Percentiles rank a stretch among this genome's conserved stretches.
These are phyloP conservation scores for Chloroceryle aenea DNA, from an alignment of 2,113 vertebrate genomes.

Conservation along the genomic window DNA sequence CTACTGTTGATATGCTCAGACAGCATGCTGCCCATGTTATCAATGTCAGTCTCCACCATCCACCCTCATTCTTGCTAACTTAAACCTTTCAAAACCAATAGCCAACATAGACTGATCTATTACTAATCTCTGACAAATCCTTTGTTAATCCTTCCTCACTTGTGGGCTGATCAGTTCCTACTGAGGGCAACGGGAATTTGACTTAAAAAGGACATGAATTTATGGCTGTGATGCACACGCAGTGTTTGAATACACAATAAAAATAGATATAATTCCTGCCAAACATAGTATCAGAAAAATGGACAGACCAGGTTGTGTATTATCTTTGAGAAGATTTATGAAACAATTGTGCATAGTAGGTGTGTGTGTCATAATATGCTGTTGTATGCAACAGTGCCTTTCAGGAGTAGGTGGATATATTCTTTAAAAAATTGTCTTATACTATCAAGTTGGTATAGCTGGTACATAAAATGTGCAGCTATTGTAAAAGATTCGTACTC, in stretches of 20 bases:
- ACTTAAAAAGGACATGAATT: background rate
- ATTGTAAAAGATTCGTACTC: background rate
- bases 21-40: background rate
- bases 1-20: background rate
- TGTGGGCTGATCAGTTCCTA: background rate
- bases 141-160: slow-evolving; percentile 46
- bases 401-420: background rate
- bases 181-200: background rate
- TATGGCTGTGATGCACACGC: fast-evolving
- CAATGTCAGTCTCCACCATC: background rate
- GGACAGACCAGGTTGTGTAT: background rate
- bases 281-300: background rate
- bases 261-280: background rate
- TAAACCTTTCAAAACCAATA: slow-evolving; percentile 43
- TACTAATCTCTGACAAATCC: slow-evolving; percentile 55
- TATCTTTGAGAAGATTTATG: background rate
- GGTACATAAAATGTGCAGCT: background rate
- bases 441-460: background rate
- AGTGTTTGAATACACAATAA: fast-evolving
- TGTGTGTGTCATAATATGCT: background rate
- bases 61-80: background rate
- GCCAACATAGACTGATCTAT: slow-evolving; percentile 12
- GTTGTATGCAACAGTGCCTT: background rate
- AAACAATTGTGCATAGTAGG: background rate
- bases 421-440: background rate